phyloP scores from a whole-genome alignment of 1,140 invertebrate species.

The Ditylenchus dipsaci region DNA sequence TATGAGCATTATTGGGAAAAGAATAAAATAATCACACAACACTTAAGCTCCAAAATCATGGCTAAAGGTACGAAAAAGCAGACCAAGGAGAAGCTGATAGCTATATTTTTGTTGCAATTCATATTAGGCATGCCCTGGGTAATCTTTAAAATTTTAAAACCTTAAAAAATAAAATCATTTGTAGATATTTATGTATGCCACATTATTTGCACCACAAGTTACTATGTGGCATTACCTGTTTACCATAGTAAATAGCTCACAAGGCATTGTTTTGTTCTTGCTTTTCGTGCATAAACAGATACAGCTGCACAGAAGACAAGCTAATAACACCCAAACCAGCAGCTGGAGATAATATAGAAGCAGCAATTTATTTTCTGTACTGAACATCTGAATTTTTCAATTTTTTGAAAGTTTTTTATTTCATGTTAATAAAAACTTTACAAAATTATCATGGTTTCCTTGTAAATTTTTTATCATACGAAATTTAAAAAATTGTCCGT shows the following conservation, averaged over 20 bases:
- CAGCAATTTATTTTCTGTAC: too few species aligned
- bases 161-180: constrained; percentile 9
- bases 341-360: neutral
- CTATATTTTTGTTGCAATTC: constrained; percentile 15
- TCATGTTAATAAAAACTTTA: too few species aligned
- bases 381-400: too few species aligned
- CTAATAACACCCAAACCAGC: neutral
- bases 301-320: constrained; percentile 8
- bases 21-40: too few species aligned
- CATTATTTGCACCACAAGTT: constrained; percentile 36
- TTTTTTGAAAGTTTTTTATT: too few species aligned
- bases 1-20: too few species aligned
- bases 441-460: too few species aligned
- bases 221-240: constrained; percentile 46
- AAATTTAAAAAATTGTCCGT: too few species aligned
- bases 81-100: constrained; percentile 17
- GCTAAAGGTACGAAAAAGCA: constrained; percentile 2
- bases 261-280: constrained; percentile 39
- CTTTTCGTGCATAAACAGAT: constrained; percentile 36
- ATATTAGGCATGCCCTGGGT: constrained; percentile 24
- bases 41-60: neutral
- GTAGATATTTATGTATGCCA: constrained; percentile 45
- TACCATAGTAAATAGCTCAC: constrained; percentile 44
- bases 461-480: too few species aligned
- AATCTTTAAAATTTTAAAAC: neutral